Base-by-base conservation (phyloP, 2,888 invertebrate species). In the Amorpha juglandis region DNA sequence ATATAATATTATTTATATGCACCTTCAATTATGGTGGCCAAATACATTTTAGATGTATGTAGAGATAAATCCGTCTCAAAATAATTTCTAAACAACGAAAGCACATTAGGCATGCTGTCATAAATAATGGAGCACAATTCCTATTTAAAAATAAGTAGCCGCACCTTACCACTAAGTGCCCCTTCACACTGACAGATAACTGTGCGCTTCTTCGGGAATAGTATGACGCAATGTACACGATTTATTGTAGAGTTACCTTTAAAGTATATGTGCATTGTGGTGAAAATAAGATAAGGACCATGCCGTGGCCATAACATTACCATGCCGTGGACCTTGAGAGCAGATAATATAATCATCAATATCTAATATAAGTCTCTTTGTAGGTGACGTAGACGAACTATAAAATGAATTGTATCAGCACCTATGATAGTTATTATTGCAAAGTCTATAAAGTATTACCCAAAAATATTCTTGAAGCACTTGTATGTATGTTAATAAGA, bases 131-230 rank as follows among this genome's bases (percentile, higher is more conserved):
- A 45, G 51, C 50, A 63, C 64, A 67, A 58, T 65, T 64, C 50
- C 35, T 42, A 65, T 69, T 69, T 67, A 67, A 67, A 64, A 66
- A 67, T 65, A 66, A 64, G 68, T 62, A 66, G 68, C 71, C 71
- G 50, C 67, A 66, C 71, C 71, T 68, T 69, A 68, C 51, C 27
- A 63, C 58, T 66, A 63, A 68, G 66, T 69, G 66, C 63, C 63
- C 47, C 64, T 63, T 62, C 53, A 67, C 50, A 55, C 33, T 33
- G 16, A 14, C 16, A 47, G 12, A 50, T 63, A 33, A 64, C 50
- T 33, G n/a, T 27, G n/a, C 42, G 52, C 47, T 52, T 16, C 16
- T 47, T 53, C 19, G 27, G 16, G 52, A 11, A 58, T 58, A 16
- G 12, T 11, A 38, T 42, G 38, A 58, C 38, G 55, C 35, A 38